Evolutionary conservation across 2,888 invertebrate genomes (phyloP), one percentile per base, ranked within the genome.

Genomic region (Notocelia uddmanniana): DNA sequence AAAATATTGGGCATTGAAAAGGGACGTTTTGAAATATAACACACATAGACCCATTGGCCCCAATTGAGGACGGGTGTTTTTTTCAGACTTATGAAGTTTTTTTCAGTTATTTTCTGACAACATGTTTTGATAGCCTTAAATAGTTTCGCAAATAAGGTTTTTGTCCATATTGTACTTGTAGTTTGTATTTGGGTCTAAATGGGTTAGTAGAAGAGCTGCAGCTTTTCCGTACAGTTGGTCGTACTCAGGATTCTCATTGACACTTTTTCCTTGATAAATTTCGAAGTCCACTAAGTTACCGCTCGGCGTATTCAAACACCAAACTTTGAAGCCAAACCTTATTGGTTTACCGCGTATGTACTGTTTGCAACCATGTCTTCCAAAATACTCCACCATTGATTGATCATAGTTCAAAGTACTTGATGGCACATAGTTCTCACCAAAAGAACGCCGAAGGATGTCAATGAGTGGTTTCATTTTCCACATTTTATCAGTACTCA

Each of bases 251-350:
- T 64, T 68, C n/a, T 55, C 54, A 10, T 64, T 19, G 59, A 45
- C 41, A 34, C 50, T 70, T n/a, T 58, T 63, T 26, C 64, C 73
- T 60, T 73, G 66, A 34, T 73, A 69, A 34, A 69, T 64, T 59
- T 74, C 69, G 41, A 63, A 69, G 57, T 74, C 54, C 2, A 67
- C 34, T 19, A 70, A 68, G 34, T 70, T 70, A 10, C 70, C 68
- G 2, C 2, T 13, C 9, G 13, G 41, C 8, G n/a, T n/a, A n/a
- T n/a, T n/a, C n/a, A n/a, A n/a, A n/a, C n/a, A n/a, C n/a, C n/a
- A n/a, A n/a, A n/a, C 13, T 9, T 41, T 41, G 41, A 13, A 41
- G 8, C 41, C 41, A 41, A 41, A 41, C 2, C 41, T 10, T 2
- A 41, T 41, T 2, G 41, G 41, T 9, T 41, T 41, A 9, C 41